Conservation (phyloP, 2,113 vertebrate genomes). For the Corydoras sp. region DNA sequence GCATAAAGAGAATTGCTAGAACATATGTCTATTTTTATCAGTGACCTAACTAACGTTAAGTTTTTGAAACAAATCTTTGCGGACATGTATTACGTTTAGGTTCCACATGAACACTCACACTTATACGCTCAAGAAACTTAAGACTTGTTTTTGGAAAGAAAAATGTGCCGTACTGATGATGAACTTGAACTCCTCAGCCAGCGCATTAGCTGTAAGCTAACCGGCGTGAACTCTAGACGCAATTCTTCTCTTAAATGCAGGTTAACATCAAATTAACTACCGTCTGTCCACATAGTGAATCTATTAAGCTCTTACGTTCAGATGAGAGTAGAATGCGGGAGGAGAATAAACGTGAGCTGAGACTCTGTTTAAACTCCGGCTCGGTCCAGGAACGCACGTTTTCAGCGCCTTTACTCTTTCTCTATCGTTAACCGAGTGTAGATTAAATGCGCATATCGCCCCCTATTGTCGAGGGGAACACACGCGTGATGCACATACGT, state of each 20-base stretch:
- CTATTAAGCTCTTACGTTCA: neutral
- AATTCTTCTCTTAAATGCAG: neutral
- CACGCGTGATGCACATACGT: neutral
- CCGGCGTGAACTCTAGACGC: neutral
- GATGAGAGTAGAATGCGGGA: neutral
- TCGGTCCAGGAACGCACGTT: neutral
- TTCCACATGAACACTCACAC: too few relatives aligned
- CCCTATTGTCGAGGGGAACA: neutral
- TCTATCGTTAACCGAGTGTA: neutral
- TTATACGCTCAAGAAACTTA: too few relatives aligned
- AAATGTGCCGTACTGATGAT: too few relatives aligned
- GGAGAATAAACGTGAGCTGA: neutral
- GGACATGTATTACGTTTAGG: too few relatives aligned
- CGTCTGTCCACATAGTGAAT: neutral
- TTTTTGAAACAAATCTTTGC: too few relatives aligned
- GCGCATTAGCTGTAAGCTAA: neutral
- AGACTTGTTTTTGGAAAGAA: too few relatives aligned
- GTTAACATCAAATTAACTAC: too few relatives aligned
- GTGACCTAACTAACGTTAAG: too few relatives aligned
- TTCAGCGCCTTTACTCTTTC: constrained; percentile 12
- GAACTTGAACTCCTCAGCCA: neutral
- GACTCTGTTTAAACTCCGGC: neutral
- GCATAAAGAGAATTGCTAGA: too few relatives aligned
- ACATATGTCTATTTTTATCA: too few relatives aligned
- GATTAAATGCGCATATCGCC: neutral